Evolutionary conservation across 2,888 invertebrate genomes (phyloP).

Genomic region (Brenthis ino): DNA sequence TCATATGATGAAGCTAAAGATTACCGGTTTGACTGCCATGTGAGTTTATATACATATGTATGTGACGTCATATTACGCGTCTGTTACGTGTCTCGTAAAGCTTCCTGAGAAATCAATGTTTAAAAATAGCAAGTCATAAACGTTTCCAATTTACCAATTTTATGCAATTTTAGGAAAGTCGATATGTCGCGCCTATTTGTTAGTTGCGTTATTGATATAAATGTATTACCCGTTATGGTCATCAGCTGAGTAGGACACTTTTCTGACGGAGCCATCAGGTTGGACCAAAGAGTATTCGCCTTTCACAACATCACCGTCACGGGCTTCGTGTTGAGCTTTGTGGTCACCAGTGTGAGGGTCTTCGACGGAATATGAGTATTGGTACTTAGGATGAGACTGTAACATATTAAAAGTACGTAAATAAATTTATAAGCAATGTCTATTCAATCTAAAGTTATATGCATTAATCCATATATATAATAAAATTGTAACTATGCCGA

Average conservation of each 20-base stretch:
- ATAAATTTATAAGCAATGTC: neutral
- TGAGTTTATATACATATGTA: slow-evolving; percentile 52
- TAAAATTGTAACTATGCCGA: too few species aligned
- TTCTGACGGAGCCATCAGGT: slow-evolving; percentile 83
- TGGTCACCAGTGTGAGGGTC: slow-evolving; percentile 84
- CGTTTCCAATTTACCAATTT: slow-evolving; percentile 43
- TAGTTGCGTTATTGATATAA: slow-evolving; percentile 2
- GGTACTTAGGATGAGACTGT: slow-evolving; percentile 83
- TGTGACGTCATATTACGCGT: slow-evolving; percentile 52
- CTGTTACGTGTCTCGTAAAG: slow-evolving; percentile 52
- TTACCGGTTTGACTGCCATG: slow-evolving; percentile 72
- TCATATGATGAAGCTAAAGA: slow-evolving; percentile 52
- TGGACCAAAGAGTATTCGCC: slow-evolving; percentile 85
- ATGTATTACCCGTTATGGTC: slow-evolving; percentile 78
- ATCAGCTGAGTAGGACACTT: slow-evolving; percentile 83
- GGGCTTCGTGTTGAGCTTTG: slow-evolving; percentile 83
- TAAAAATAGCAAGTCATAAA: slow-evolving; percentile 45
- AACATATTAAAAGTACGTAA: slow-evolving; percentile 29
- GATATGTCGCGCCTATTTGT: slow-evolving; percentile 29
- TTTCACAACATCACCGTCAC: slow-evolving; percentile 84
- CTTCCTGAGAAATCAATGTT: slow-evolving; percentile 52
- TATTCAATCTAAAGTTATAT: neutral
- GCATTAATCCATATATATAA: too few species aligned
- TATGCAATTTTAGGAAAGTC: slow-evolving; percentile 63
- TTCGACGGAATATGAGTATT: slow-evolving; percentile 83